Conservation (phyloP, 2,888 invertebrate species). For the Drosophila rellima region DNA sequence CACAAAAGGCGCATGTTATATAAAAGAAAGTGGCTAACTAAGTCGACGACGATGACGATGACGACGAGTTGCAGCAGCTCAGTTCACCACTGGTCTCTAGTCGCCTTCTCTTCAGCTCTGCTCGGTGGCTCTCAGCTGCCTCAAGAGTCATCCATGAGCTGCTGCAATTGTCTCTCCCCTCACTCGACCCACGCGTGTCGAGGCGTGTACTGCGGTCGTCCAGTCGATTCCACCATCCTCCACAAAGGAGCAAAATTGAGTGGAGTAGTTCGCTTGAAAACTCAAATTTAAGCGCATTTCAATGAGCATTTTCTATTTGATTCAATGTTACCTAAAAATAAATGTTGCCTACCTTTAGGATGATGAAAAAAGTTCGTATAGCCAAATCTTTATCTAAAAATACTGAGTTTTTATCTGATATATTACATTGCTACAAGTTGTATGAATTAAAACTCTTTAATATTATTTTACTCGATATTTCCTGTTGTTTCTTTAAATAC, state of each 20-base stretch:
- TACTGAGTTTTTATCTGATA: no score
- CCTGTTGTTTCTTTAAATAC: no score
- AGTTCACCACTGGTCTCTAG: slow-evolving; percentile 1
- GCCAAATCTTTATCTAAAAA: no score
- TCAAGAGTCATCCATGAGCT: slow-evolving; percentile 61
- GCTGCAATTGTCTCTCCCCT: slow-evolving; percentile 26
- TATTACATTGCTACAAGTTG: no score
- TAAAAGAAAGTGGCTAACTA: slow-evolving; percentile 80
- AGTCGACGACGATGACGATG: slow-evolving; percentile 68
- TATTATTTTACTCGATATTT: no score
- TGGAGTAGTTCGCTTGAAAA: slow-evolving; percentile 58
- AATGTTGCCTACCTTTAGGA: background rate
- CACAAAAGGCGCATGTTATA: slow-evolving; percentile 77
- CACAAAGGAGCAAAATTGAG: slow-evolving; percentile 53
- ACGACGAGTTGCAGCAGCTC: slow-evolving; percentile 36
- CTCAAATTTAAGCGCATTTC: slow-evolving; percentile 59
- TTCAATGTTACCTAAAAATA: background rate
- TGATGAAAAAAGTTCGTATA: no score
- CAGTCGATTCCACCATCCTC: slow-evolving; percentile 43
- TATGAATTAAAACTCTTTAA: no score
- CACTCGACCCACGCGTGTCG: slow-evolving; percentile 30
- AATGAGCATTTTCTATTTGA: slow-evolving; percentile 26
- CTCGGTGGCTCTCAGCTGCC: slow-evolving; percentile 33
- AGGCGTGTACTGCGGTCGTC: slow-evolving; percentile 49
- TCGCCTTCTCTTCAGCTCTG: slow-evolving; percentile 1